Percentiles rank a stretch among this genome's conserved stretches.
Evolutionary conservation across 2,113 vertebrate species (phyloP).

Genomic region (Verasper variegatus): DNA sequence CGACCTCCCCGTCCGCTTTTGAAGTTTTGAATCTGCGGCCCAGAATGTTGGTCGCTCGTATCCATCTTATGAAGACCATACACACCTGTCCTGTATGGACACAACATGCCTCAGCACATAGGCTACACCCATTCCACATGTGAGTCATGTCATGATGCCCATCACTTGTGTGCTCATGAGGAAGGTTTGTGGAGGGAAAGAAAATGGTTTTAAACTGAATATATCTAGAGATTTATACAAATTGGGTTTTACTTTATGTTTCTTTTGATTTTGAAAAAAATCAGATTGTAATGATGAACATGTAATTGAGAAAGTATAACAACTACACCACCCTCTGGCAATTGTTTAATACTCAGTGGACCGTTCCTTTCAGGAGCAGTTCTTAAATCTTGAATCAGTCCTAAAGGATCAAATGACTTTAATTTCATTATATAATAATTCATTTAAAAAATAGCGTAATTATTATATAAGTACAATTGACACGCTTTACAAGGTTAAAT

Average conservation of each 20-base stretch:
- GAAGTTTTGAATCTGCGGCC: conserved; percentile 87
- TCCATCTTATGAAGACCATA: conserved; percentile 37
- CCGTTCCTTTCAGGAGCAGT: background rate
- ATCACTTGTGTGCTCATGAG: background rate
- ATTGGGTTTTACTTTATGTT: background rate
- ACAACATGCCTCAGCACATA: conserved; percentile 1
- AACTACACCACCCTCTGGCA: background rate
- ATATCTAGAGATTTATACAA: background rate
- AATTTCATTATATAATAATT: background rate
- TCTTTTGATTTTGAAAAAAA: background rate
- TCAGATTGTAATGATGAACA: too few species aligned
- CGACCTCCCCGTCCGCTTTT: conserved; percentile 86
- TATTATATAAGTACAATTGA: background rate
- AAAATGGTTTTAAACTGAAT: background rate
- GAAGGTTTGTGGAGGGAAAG: background rate
- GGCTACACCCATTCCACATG: conserved; percentile 11
- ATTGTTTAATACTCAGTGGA: background rate
- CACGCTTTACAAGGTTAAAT: too few species aligned
- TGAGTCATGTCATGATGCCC: conserved; percentile 19
- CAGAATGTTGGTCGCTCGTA: conserved; percentile 28
- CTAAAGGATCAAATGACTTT: background rate
- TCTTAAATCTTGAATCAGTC: background rate
- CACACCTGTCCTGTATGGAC: background rate
- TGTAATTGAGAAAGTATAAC: too few species aligned
- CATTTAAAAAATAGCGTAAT: background rate